A percentile compares a stretch with the other conserved stretches of the same genome.
These are phyloP conservation scores for Peromyscus attwateri DNA, from an alignment of 2,797 vertebrate species.

Conservation along the genomic window DNA sequence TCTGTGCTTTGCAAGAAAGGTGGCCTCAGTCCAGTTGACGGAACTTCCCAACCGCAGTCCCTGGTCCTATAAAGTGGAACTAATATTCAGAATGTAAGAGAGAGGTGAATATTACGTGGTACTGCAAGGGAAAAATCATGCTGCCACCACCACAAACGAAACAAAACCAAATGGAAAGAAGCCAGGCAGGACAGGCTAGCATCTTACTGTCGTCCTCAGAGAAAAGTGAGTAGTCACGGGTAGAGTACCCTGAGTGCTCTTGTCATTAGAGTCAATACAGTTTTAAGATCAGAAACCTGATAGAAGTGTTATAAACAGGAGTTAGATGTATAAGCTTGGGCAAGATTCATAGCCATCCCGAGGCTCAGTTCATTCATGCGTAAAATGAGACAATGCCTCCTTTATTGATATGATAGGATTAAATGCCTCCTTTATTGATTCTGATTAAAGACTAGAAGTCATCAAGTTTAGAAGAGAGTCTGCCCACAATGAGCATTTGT, in stretches of 20 bases:
- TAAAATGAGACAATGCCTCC: not conserved
- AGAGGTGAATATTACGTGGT: conserved; percentile 28
- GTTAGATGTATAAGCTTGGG: not conserved
- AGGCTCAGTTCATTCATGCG: not conserved
- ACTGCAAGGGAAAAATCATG: not conserved
- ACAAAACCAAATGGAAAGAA: not conserved
- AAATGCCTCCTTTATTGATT: not conserved
- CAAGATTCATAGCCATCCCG: not conserved
- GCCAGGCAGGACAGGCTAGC: not conserved
- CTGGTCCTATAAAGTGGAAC: not conserved
- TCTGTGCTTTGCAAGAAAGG: not conserved
- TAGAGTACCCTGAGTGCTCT: not conserved
- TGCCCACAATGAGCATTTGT: not conserved
- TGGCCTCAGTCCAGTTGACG: not conserved
- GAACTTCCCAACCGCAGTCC: not conserved
- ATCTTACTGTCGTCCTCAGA: accelerated
- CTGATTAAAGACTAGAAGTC: not conserved
- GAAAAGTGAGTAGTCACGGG: not conserved
- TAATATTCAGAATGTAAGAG: conserved; percentile 13
- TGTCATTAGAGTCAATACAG: not conserved
- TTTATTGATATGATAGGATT: not conserved
- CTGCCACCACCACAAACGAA: not conserved
- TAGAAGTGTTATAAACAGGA: not conserved
- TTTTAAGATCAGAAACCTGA: not conserved
- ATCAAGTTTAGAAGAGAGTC: not conserved